Evolutionary conservation across 92 coral and sea anemone species (phyloP), one percentile per base, ranked within the genome.

Genomic region (Heliopora coerulea): DNA sequence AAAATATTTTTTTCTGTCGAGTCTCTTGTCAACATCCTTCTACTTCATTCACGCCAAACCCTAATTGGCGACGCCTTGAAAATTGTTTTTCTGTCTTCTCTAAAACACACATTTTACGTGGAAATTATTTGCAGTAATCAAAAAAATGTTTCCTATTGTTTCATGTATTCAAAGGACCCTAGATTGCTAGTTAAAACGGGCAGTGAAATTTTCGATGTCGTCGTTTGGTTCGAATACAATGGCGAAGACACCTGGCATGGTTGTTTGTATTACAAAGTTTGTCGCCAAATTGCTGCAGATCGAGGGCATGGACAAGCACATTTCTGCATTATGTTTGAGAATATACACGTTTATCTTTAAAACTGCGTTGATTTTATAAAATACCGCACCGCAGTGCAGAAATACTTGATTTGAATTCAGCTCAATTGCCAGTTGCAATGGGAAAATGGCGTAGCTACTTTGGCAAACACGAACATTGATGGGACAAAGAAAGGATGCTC

Each of bases 391-490:
- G 5, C 54, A 15, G 63, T 70, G 48, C 50, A 24, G 48, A 70
- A 54, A 70, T 30, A 30, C 34, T 3, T 3, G 32, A 70, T 31
- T 52, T 19, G 54, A 70, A 70, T 52, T 70, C 15, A 26, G 48
- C 29, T 35, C 41, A 9, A 37, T 8, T 26, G 17, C 33, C 3
- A 28, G 41, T 6, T 54, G 23, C 29, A 70, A 54, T 29, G 29
- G 63, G 32, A 70, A 52, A 54, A 70, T 70, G 77, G 77, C 77
- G 77, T 58, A 52, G 49, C 31, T 29, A 70, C 35, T 54, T 9
- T 50, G 31, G 37, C 28, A 52, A 32, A 54, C 49, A n/a, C 75
- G n/a, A 9, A 70, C 56, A 54, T 30, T 35, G 11, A 1, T 21
- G 33, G 9, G 13, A 42, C 63, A 32, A 34, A 1, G 15, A 56